These are phyloP conservation scores for Eretmocerus hayati DNA, from an alignment of 2,888 invertebrate species.

Conservation along the genomic window DNA sequence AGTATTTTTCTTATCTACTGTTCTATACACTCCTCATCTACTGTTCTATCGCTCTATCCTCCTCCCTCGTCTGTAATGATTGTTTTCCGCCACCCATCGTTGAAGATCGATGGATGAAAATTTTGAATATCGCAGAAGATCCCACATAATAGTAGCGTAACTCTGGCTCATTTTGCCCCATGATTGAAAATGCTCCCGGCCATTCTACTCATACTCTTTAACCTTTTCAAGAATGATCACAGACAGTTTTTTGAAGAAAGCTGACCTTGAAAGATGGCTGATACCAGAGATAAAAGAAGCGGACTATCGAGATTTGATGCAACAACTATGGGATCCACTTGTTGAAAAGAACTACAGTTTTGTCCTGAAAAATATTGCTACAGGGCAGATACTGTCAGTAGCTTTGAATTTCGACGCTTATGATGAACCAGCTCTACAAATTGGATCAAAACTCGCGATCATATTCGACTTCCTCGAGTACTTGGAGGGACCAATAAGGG, in stretches of 20 bases:
- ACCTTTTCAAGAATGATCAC: constrained; percentile 64
- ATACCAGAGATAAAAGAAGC: constrained; percentile 59
- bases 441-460: constrained; percentile 61
- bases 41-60: no score
- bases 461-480: constrained; percentile 74
- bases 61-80: no score
- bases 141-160: no score
- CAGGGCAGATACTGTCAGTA: constrained; percentile 57
- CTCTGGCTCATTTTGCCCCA: no score
- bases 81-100: no score
- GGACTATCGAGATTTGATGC: constrained; percentile 65
- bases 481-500: constrained; percentile 66
- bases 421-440: constrained; percentile 68
- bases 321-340: constrained; percentile 63
- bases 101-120: no score
- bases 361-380: constrained; percentile 53
- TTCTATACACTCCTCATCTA: no score
- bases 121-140: no score
- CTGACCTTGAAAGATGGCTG: constrained; percentile 75
- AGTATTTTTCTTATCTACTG: no score
- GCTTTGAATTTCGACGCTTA: constrained; percentile 75
- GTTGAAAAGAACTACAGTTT: constrained; percentile 69
- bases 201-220: no score
- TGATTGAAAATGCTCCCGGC: no score
- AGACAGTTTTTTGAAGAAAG: constrained; percentile 78